Evolutionary conservation across 2,888 invertebrate genomes (phyloP), one percentile per base, ranked within the genome.

Genomic region (Atethmia centrago): DNA sequence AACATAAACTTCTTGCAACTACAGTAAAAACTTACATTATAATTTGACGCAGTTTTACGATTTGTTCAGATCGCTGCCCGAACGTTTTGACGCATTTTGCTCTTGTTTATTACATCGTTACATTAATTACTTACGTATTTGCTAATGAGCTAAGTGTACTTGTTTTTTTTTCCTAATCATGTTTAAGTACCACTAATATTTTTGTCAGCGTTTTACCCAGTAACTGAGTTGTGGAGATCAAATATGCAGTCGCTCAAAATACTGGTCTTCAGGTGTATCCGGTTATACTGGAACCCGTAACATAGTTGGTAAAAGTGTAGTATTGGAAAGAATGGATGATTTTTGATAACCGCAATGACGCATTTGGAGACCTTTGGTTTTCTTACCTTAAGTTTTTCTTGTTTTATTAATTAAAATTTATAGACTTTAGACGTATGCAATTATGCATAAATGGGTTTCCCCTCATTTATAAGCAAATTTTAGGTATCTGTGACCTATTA

Each of bases 21-120:
- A 16, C 49, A 28, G 21, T 36, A 55, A 36, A 45, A 25, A 16
- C 16, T 12, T 21, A 21, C 8, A 19, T 45, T 69, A n/a, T 45
- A n/a, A 51, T 53, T 51, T 49, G 53, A 59, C 47, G 64, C 53
- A 31, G 53, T 47, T n/a, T n/a, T 53, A 58, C 42, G 12, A 31
- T 56, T n/a, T 69, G n/a, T 28, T 36, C 47, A 16, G 12, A 49
- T 49, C 9, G n/a, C 51, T 51, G 45, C 56, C 25, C 16, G 25
- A 40, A 19, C 10, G 40, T 53, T 75, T 80, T 47, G 67, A 62
- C 66, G 66, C 25, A 80, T 75, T 56, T 31, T 36, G 31, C 28
- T 64, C 47, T 63, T 75, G 68, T 81, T 81, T 59, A 68, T 59
- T 68, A 10, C n/a, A 64, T 80, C 67, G 59, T 77, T 73, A 73